phyloP scores from a whole-genome alignment of 2,797 vertebrate species.

The Rachycentron canadum region DNA sequence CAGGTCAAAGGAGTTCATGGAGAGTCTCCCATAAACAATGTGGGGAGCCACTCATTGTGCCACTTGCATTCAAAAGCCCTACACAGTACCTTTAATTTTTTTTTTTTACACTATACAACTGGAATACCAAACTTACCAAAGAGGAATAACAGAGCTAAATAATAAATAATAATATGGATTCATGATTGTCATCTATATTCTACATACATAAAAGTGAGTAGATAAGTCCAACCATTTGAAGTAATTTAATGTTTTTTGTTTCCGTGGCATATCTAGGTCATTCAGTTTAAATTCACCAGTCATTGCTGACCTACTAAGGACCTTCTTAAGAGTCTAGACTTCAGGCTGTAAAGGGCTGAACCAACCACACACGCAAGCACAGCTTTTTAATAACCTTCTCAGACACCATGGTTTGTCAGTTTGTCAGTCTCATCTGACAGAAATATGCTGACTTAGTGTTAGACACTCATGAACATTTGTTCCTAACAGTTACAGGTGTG shows the following conservation, averaged over 20 bases:
- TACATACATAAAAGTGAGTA: constrained; percentile 1
- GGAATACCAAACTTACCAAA: not conserved
- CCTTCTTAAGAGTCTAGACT: constrained; percentile 38
- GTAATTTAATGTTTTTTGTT: not conserved
- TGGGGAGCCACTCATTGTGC: not conserved
- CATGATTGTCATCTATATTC: not conserved
- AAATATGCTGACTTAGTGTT: constrained; percentile 35
- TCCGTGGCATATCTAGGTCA: constrained; percentile 7
- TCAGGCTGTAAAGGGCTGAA: constrained; percentile 36
- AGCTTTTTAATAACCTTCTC: constrained; percentile 23
- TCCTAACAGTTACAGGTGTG: constrained; percentile 59
- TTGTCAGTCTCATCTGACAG: constrained; percentile 22
- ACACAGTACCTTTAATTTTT: not conserved
- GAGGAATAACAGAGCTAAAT: not conserved
- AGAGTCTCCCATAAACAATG: not conserved
- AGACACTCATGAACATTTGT: constrained; percentile 58
- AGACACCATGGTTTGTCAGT: constrained; percentile 12
- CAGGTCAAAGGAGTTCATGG: not conserved
- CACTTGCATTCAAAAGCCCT: not conserved
- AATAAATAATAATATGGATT: no score
- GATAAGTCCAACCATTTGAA: not conserved
- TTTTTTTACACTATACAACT: not conserved
- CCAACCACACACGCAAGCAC: constrained; percentile 25
- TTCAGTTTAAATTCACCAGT: constrained; percentile 11
- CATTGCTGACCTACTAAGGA: constrained; percentile 14